These are phyloP conservation scores for Plecturocebus donacophilus DNA, from an alignment of 2,113 vertebrate species.

Conservation along the genomic window DNA sequence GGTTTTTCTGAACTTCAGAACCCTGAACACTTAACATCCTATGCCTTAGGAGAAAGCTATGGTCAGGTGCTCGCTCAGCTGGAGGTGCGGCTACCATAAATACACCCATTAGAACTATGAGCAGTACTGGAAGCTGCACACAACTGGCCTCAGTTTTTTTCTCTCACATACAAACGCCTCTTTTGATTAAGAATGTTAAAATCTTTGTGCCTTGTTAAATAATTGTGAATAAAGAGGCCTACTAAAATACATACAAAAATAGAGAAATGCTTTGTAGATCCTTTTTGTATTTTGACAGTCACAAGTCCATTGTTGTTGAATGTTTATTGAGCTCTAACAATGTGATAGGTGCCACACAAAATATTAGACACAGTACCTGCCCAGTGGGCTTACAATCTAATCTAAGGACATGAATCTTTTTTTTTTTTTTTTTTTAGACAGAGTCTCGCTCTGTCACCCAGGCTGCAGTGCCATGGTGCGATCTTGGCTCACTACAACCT, in stretches of 20 bases:
- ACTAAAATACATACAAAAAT: not conserved
- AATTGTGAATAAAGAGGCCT: not conserved
- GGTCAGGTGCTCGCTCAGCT: not conserved
- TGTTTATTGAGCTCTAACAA: conserved; percentile 70
- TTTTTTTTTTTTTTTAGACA: not conserved
- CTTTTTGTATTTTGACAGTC: conserved; percentile 44
- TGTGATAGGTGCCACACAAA: conserved; percentile 50
- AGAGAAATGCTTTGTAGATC: conserved; percentile 20
- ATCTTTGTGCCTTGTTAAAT: not conserved
- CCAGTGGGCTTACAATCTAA: conserved; percentile 69
- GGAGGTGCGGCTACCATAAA: not conserved
- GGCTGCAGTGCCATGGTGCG: too few relatives aligned
- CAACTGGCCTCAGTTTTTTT: not conserved
- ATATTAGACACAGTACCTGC: conserved; percentile 67
- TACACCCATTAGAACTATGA: not conserved
- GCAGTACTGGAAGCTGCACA: not conserved
- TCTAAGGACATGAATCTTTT: conserved; percentile 44
- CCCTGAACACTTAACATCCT: not conserved
- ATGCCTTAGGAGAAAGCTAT: not conserved
- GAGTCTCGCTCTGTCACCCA: too few relatives aligned
- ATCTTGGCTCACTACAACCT: too few relatives aligned
- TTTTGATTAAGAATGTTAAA: not conserved
- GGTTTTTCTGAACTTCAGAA: not conserved
- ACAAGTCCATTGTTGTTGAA: conserved; percentile 62
- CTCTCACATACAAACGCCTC: not conserved